These are phyloP conservation scores for Cryptosula pallasiana DNA, from an alignment of 2,888 invertebrate species.

Conservation along the genomic window DNA sequence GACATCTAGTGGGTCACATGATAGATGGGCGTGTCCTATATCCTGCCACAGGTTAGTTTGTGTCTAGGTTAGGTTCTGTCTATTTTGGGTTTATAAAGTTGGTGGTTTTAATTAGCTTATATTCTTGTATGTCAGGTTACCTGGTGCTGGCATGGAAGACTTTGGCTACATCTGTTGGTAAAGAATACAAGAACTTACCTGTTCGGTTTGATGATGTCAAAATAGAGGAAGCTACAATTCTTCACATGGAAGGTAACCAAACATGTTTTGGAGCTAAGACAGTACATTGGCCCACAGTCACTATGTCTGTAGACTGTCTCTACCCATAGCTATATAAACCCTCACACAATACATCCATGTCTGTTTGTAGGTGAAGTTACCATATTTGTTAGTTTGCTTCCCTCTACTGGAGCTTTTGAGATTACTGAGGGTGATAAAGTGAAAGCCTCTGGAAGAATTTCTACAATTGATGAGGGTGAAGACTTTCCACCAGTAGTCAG, in stretches of 20 bases:
- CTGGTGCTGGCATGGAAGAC: constrained; percentile 61
- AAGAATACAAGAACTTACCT: constrained; percentile 65
- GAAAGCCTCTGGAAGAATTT: constrained; percentile 74
- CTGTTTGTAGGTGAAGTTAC: constrained; percentile 43
- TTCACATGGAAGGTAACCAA: constrained; percentile 64
- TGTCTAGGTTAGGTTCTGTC: too few relatives aligned
- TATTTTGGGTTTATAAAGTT: too few relatives aligned
- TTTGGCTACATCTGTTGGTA: constrained; percentile 50
- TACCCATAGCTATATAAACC: too few relatives aligned
- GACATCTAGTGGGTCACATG: constrained; percentile 71
- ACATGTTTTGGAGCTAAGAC: too few relatives aligned
- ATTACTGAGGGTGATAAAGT: constrained; percentile 80
- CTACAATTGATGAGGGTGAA: constrained; percentile 54
- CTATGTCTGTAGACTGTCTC: too few relatives aligned
- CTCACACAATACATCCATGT: too few relatives aligned
- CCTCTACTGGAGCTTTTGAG: constrained; percentile 63
- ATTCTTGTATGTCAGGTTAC: constrained; percentile 41
- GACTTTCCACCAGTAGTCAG: constrained; percentile 19
- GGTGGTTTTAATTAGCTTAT: too few relatives aligned
- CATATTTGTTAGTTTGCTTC: constrained; percentile 47
- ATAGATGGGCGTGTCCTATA: constrained; percentile 85
- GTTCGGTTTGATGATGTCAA: constrained; percentile 83
- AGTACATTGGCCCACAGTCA: too few relatives aligned
- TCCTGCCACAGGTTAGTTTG: constrained; percentile 73
- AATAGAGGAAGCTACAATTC: constrained; percentile 87